These are phyloP conservation scores for Anguilla japonica DNA, from an alignment of 2,113 vertebrate genomes.

Conservation along the genomic window DNA sequence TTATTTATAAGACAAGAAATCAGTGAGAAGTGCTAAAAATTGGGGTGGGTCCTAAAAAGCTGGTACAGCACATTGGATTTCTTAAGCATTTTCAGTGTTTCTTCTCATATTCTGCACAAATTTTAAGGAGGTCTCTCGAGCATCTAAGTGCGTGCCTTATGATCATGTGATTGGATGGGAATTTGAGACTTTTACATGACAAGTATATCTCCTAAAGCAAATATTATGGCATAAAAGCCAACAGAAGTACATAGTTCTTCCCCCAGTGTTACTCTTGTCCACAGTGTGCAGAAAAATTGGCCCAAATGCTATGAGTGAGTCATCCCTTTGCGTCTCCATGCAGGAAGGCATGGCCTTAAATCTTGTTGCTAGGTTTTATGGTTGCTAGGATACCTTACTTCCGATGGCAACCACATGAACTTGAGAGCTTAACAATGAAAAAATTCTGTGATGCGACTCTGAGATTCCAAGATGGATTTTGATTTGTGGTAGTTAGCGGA, in stretches of 20 bases:
- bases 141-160: not conserved
- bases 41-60: not conserved
- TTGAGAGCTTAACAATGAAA: conserved; percentile 36
- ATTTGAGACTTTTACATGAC: not conserved
- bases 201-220: not conserved
- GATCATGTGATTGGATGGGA: not conserved
- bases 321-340: conserved; percentile 38
- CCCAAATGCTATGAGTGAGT: not conserved
- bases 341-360: conserved; percentile 60
- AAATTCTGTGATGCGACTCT: not conserved
- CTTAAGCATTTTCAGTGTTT: not conserved
- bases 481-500: conserved; percentile 16
- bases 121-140: not conserved
- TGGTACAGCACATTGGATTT: not conserved
- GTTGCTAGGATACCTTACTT: conserved; percentile 73
- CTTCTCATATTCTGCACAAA: not conserved
- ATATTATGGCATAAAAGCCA: not conserved
- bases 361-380: conserved; percentile 62
- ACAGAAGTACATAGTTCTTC: not conserved
- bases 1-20: not conserved
- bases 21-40: not conserved
- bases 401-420: conserved; percentile 67
- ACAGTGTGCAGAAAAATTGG: not conserved
- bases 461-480: not conserved
- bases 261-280: not conserved